These are phyloP conservation scores for Clitarchus hookeri DNA, from an alignment of 2,888 invertebrate genomes.

Conservation along the genomic window DNA sequence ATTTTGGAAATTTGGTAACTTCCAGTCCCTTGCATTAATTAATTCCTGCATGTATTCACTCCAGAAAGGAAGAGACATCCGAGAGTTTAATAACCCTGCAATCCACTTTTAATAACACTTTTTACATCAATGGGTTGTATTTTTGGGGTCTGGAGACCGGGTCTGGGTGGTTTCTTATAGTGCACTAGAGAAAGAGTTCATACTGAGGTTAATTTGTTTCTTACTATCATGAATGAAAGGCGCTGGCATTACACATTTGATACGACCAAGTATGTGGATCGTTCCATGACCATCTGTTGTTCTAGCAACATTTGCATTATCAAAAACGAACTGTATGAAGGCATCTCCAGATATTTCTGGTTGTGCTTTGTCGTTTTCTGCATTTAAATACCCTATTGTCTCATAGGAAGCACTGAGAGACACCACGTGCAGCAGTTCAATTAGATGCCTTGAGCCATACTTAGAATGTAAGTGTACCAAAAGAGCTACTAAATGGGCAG, in stretches of 20 bases:
- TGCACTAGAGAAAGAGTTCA: too few relatives aligned
- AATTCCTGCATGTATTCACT: too few relatives aligned
- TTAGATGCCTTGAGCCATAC: not conserved
- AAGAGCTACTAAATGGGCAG: not conserved
- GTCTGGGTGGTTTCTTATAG: too few relatives aligned
- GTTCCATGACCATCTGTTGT: too few relatives aligned
- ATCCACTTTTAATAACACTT: not conserved
- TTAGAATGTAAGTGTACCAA: too few relatives aligned
- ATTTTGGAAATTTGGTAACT: too few relatives aligned
- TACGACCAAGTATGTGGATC: conserved; percentile 9
- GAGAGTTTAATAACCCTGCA: too few relatives aligned
- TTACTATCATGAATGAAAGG: too few relatives aligned
- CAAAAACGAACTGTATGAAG: not conserved
- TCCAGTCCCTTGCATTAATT: too few relatives aligned
- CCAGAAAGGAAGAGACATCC: not conserved
- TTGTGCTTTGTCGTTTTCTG: not conserved
- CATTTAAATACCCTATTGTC: not conserved
- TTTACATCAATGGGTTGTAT: too few relatives aligned
- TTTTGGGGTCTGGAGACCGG: too few relatives aligned
- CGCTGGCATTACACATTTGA: not conserved
- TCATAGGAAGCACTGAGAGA: not conserved
- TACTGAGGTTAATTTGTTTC: too few relatives aligned
- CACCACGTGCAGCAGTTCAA: not conserved
- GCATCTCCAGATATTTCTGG: not conserved
- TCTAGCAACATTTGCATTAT: not conserved